These are phyloP conservation scores for Ptychochromis oligacanthus DNA, from an alignment of 2,113 vertebrate genomes.

Conservation along the genomic window DNA sequence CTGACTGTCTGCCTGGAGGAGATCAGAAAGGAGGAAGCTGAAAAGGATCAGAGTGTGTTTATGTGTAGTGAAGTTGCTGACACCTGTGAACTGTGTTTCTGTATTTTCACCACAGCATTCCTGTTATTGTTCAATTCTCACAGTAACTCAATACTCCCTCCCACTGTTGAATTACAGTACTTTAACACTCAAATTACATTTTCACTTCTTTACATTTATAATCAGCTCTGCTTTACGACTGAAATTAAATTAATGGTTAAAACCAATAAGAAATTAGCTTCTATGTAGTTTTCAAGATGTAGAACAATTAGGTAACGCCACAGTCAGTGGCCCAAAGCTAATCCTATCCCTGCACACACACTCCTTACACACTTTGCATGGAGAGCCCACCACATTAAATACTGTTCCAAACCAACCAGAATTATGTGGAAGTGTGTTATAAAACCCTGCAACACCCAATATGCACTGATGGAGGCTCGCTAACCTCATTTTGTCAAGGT, in stretches of 20 bases:
- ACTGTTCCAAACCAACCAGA: not conserved
- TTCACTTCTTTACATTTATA: not conserved
- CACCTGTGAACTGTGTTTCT: not conserved
- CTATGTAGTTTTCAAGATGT: not conserved
- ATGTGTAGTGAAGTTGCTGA: not conserved
- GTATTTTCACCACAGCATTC: fast-evolving
- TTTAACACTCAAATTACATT: not conserved
- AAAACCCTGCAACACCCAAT: not conserved
- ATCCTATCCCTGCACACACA: no score
- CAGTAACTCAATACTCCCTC: not conserved
- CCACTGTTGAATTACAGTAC: not conserved
- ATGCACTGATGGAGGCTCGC: not conserved
- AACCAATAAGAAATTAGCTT: not conserved
- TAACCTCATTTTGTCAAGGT: not conserved
- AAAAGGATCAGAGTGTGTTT: not conserved
- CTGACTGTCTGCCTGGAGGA: not conserved
- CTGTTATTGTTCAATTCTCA: not conserved
- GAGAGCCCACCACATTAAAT: not conserved
- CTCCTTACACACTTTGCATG: not conserved
- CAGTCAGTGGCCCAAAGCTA: no score
- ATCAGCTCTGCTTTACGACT: not conserved
- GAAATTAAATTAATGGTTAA: not conserved
- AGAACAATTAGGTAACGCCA: no score
- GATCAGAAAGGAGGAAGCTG: conserved; percentile 14
- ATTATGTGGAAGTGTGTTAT: not conserved